These are phyloP conservation scores for Ochropleura leucogaster DNA, from an alignment of 2,888 invertebrate genomes.

Conservation along the genomic window DNA sequence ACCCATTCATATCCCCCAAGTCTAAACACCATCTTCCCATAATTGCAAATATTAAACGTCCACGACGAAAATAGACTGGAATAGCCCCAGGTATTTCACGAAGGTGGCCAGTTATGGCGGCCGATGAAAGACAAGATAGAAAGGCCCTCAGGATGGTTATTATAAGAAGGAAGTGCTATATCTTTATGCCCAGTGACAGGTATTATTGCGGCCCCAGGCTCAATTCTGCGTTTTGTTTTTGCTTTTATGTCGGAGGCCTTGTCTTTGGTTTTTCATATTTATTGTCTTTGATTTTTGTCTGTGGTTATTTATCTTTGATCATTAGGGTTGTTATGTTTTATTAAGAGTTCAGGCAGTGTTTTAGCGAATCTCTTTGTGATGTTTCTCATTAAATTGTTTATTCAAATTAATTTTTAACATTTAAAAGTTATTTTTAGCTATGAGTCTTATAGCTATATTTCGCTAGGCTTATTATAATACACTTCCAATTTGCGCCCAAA, in stretches of 20 bases:
- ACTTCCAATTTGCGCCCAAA: neutral
- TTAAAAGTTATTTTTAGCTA: slow-evolving; percentile 13
- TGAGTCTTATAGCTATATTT: neutral
- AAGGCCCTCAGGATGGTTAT: slow-evolving; percentile 57
- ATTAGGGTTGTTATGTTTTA: neutral
- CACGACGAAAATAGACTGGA: slow-evolving; percentile 27
- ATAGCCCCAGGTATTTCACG: slow-evolving; percentile 37
- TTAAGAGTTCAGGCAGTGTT: neutral
- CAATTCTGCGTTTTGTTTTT: slow-evolving; percentile 41
- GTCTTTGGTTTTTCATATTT: slow-evolving; percentile 17
- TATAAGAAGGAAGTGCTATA: slow-evolving; percentile 62
- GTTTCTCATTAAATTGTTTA: neutral
- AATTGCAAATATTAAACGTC: slow-evolving; percentile 23
- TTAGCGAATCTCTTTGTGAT: neutral
- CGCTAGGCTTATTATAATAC: neutral
- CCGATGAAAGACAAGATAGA: slow-evolving; percentile 57
- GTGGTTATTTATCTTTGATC: slow-evolving; percentile 15
- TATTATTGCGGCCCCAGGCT: slow-evolving; percentile 54
- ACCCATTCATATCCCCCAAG: neutral
- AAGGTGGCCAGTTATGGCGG: slow-evolving; percentile 28
- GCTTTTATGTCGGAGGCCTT: slow-evolving; percentile 23
- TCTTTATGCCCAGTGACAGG: slow-evolving; percentile 63
- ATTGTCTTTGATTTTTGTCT: slow-evolving; percentile 2
- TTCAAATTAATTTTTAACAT: neutral
- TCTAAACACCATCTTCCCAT: slow-evolving; percentile 7